phyloP scores from a whole-genome alignment of 2,113 vertebrate species.

The Syngnathoides biaculeatus region DNA sequence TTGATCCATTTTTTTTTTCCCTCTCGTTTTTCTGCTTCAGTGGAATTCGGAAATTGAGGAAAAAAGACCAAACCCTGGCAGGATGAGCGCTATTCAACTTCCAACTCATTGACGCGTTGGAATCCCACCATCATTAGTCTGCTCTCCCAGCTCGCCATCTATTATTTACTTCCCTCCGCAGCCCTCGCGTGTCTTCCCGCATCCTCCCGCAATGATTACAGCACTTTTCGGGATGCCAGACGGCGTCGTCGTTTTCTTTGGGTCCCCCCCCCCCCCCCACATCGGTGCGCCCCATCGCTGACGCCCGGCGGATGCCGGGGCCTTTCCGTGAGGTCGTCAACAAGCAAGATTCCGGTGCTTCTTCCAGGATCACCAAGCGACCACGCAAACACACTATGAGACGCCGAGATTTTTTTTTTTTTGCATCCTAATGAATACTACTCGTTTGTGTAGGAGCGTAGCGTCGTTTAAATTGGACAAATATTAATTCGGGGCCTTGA shows the following conservation, averaged over 20 bases:
- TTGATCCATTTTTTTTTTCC: too few relatives aligned
- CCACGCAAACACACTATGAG: background rate
- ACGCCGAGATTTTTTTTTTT: background rate
- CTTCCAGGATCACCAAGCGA: background rate
- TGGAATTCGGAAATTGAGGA: background rate
- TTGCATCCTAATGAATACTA: background rate
- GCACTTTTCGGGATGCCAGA: conserved; percentile 4
- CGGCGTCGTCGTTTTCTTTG: background rate
- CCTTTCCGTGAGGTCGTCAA: background rate
- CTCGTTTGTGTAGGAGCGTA: background rate
- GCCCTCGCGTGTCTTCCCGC: background rate
- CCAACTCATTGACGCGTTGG: conserved; percentile 7
- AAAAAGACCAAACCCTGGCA: background rate
- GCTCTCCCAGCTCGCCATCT: conserved; percentile 22
- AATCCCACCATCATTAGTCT: conserved; percentile 26
- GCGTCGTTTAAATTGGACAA: background rate
- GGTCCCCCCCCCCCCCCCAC: too few relatives aligned
- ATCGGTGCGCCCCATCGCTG: background rate
- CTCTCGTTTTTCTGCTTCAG: background rate
- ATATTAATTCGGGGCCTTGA: conserved; percentile 31
- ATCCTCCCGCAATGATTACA: conserved; percentile 6
- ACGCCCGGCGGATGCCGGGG: background rate
- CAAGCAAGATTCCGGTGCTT: background rate
- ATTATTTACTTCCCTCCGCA: conserved; percentile 25
- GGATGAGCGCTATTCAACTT: background rate